phyloP scores from a whole-genome alignment of 2,113 vertebrate genomes.

The Felis catus region DNA sequence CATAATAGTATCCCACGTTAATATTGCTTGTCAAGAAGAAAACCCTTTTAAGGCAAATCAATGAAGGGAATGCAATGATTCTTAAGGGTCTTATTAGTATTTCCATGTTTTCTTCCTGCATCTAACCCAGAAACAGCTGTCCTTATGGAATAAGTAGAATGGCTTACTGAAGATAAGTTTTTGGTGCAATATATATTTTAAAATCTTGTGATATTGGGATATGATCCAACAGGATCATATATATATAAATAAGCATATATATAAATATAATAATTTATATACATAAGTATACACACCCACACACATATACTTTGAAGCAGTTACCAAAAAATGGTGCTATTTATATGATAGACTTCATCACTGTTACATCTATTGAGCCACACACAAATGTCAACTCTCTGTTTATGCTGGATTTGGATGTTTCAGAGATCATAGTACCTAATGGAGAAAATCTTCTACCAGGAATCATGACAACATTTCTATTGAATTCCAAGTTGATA shows the following conservation, averaged over 20 bases:
- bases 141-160: background rate
- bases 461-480: background rate
- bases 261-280: too few relatives aligned
- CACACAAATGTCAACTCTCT: background rate
- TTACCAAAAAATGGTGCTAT: background rate
- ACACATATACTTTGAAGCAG: background rate
- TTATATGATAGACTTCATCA: background rate
- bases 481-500: background rate
- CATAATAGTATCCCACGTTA: background rate
- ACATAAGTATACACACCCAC: too few relatives aligned
- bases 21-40: background rate
- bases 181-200: background rate
- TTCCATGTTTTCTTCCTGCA: background rate
- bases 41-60: background rate
- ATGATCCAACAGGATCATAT: background rate
- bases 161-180: background rate
- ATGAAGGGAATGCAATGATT: background rate
- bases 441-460: background rate
- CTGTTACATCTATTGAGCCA: background rate
- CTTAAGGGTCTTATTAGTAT: background rate
- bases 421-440: background rate
- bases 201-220: background rate
- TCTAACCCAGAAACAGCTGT: background rate
- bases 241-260: too few relatives aligned
- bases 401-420: background rate